Conservation (phyloP, 23 tunicate species). For the Trididemnum clinides region DNA sequence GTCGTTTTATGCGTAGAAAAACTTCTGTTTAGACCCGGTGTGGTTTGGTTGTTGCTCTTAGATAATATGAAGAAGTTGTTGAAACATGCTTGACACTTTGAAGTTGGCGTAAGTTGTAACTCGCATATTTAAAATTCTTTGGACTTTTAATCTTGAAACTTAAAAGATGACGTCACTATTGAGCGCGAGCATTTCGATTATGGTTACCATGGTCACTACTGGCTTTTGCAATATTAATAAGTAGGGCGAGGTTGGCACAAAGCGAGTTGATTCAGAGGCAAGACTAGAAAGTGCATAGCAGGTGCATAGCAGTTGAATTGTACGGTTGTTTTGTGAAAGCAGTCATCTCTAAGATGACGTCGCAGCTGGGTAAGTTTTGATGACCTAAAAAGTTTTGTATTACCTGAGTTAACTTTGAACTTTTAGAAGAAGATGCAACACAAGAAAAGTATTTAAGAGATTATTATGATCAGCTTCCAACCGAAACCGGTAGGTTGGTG, state of each 20-base stretch:
- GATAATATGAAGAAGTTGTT: too few relatives aligned
- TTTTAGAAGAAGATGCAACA: conserved; percentile 28
- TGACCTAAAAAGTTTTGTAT: background rate
- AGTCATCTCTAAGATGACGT: background rate
- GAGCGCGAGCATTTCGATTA: background rate
- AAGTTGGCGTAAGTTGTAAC: too few relatives aligned
- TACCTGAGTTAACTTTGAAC: background rate
- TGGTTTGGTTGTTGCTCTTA: too few relatives aligned
- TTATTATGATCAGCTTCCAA: conserved; percentile 88
- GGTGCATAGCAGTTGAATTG: background rate
- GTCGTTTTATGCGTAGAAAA: too few relatives aligned
- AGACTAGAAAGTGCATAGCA: background rate
- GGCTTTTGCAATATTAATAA: background rate
- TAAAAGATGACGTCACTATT: too few relatives aligned
- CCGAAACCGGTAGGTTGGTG: conserved; percentile 78
- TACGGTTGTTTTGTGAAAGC: background rate
- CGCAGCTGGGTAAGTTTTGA: background rate
- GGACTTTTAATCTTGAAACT: too few relatives aligned
- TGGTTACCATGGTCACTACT: background rate
- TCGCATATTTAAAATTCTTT: too few relatives aligned
- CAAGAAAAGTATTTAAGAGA: conserved; percentile 57
- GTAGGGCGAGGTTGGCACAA: background rate
- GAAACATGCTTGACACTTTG: too few relatives aligned
- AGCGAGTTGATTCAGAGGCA: too few relatives aligned
- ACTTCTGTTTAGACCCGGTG: too few relatives aligned